phyloP scores from a whole-genome alignment of 2,888 invertebrate genomes.

The Aradus depressus region DNA sequence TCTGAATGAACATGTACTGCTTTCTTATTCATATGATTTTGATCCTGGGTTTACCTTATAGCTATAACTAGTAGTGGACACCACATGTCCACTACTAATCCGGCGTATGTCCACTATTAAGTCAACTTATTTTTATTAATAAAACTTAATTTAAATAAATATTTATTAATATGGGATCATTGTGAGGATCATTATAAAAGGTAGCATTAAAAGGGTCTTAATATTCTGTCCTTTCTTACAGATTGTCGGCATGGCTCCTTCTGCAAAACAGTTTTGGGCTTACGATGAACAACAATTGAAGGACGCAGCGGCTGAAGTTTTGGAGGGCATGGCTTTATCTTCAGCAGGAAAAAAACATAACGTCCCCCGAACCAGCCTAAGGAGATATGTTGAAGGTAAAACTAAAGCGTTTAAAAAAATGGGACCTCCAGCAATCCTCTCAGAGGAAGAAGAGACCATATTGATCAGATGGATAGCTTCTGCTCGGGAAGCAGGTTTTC shows the following conservation, averaged over 20 bases:
- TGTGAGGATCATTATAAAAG: too few species aligned
- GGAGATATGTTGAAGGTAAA: not conserved
- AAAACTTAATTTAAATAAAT: too few species aligned
- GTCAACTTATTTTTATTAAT: too few species aligned
- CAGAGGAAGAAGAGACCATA: conserved; percentile 19
- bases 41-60: too few species aligned
- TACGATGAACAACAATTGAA: not conserved
- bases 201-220: too few species aligned
- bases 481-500: conserved; percentile 18
- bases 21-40: too few species aligned
- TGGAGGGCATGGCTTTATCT: not conserved
- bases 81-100: too few species aligned
- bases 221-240: too few species aligned
- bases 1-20: too few species aligned
- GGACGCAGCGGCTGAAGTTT: not conserved
- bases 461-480: conserved; percentile 17
- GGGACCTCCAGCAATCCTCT: conserved; percentile 16
- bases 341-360: not conserved
- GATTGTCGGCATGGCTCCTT: not conserved
- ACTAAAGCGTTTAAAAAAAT: conserved; percentile 5
- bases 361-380: not conserved
- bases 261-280: not conserved
- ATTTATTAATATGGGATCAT: too few species aligned
- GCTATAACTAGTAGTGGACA: too few species aligned
- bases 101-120: too few species aligned